A percentile compares a stretch with the other conserved stretches of the same genome.
Evolutionary conservation across 2,888 invertebrate species (phyloP).

Genomic region (Steinernema scapterisci): DNA sequence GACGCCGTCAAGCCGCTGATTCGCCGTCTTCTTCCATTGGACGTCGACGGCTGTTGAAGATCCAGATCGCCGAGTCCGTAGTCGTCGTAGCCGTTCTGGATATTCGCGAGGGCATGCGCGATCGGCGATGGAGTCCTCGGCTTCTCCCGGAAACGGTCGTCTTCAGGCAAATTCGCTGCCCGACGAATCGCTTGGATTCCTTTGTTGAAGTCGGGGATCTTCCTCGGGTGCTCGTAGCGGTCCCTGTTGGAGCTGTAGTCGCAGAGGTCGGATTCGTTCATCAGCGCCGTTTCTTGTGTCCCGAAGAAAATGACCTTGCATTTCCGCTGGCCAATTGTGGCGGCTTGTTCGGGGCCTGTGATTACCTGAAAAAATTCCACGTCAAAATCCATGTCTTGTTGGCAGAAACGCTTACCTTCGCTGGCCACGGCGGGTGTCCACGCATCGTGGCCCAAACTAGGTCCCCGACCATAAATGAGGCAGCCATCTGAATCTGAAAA

Average conservation of each 20-base stretch:
- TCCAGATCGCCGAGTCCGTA: slow-evolving; percentile 14
- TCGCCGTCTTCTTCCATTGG: not conserved
- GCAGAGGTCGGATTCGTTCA: slow-evolving; percentile 37
- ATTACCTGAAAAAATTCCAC: slow-evolving; percentile 34
- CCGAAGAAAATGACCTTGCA: slow-evolving; percentile 62
- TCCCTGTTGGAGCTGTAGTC: slow-evolving; percentile 30
- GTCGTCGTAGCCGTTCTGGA: slow-evolving; percentile 11
- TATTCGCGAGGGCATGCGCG: slow-evolving; percentile 15
- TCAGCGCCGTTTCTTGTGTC: slow-evolving; percentile 60
- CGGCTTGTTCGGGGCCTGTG: not conserved
- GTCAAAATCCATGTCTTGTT: not conserved
- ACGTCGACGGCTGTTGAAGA: slow-evolving; percentile 6
- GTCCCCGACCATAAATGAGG: slow-evolving; percentile 49
- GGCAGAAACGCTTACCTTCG: slow-evolving; percentile 73
- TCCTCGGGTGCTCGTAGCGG: slow-evolving; percentile 33
- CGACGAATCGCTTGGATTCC: slow-evolving; percentile 35
- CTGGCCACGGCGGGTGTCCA: slow-evolving; percentile 97
- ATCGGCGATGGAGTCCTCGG: slow-evolving; percentile 23
- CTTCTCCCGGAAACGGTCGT: not conserved
- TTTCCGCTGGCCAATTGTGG: slow-evolving; percentile 37
- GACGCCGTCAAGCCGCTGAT: not conserved
- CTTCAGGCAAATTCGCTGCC: slow-evolving; percentile 17
- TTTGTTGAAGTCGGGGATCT: slow-evolving; percentile 37
- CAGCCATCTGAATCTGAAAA: not conserved
- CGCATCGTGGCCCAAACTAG: slow-evolving; percentile 94